These are phyloP conservation scores for Colinus virginianus DNA, from an alignment of 2,113 vertebrate genomes.

Conservation along the genomic window DNA sequence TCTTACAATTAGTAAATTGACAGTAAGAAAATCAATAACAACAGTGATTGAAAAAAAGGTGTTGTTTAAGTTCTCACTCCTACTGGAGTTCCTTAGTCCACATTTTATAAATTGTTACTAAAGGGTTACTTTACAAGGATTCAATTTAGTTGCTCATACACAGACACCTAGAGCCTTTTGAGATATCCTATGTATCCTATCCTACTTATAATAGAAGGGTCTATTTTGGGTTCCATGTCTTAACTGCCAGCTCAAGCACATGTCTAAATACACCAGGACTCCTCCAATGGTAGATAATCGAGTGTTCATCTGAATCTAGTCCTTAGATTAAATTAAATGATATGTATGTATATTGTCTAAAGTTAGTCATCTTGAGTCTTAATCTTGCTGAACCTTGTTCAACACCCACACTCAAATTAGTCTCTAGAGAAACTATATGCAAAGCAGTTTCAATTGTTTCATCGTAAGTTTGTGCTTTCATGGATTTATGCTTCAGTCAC, in stretches of 20 bases:
- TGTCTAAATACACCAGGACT: not conserved
- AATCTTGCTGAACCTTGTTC: not conserved
- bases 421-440: not conserved
- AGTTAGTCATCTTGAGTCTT: not conserved
- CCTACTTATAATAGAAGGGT: not conserved
- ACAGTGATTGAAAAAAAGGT: not conserved
- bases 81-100: not conserved
- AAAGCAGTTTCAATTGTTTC: not conserved
- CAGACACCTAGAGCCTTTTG: not conserved
- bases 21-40: too few species aligned
- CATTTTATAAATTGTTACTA: not conserved
- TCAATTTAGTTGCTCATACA: not conserved
- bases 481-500: not conserved
- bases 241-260: not conserved
- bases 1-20: too few species aligned
- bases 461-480: not conserved
- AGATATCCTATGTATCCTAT: not conserved
- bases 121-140: not conserved
- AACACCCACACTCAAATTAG: not conserved
- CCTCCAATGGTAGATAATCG: not conserved
- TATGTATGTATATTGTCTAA: not conserved
- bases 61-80: not conserved
- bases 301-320: not conserved
- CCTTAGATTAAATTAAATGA: not conserved
- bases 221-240: not conserved